These are phyloP conservation scores for Larimichthys crocea DNA, from an alignment of 2,113 vertebrate species.

Conservation along the genomic window DNA sequence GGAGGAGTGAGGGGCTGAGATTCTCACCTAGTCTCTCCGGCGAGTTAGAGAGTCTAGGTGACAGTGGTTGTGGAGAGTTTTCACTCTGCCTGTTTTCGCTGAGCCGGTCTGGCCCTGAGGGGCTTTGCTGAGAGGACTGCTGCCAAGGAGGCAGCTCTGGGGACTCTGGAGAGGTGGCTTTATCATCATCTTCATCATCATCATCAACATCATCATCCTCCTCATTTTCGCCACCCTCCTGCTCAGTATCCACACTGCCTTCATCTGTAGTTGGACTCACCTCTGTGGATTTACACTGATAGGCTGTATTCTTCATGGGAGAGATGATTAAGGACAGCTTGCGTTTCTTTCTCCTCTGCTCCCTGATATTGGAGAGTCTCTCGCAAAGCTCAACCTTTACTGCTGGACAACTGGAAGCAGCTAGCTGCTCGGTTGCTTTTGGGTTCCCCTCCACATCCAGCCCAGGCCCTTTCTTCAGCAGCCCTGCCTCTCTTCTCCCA, in stretches of 20 bases:
- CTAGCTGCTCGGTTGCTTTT: conserved; percentile 11
- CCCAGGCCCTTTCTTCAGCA: conserved; percentile 18
- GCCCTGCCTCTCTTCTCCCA: conserved; percentile 41
- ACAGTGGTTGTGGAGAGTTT: conserved; percentile 49
- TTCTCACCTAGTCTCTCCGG: conserved; percentile 41
- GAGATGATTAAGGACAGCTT: conserved; percentile 72
- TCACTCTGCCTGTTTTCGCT: conserved; percentile 46
- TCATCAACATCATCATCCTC: conserved; percentile 48
- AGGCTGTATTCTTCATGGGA: conserved; percentile 54
- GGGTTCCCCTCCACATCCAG: conserved; percentile 5
- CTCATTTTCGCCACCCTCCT: conserved; percentile 76
- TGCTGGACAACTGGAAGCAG: conserved; percentile 37
- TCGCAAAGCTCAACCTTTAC: conserved; percentile 46
- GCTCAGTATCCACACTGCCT: conserved; percentile 38
- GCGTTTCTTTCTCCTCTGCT: conserved; percentile 72
- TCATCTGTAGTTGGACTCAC: conserved; percentile 63
- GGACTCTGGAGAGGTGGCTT: conserved; percentile 86
- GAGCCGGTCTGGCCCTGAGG: conserved; percentile 46
- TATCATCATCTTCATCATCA: conserved; percentile 57
- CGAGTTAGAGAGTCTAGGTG: conserved; percentile 49
- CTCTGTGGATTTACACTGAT: conserved; percentile 68
- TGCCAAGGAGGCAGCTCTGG: conserved; percentile 91
- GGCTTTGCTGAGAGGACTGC: conserved; percentile 79
- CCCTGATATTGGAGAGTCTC: conserved; percentile 69
- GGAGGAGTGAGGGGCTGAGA: conserved; percentile 74